A percentile compares a stretch with the other conserved stretches of the same genome.
Evolutionary conservation across 2,888 invertebrate species (phyloP).

Genomic region (Drosophila neonasuta): DNA sequence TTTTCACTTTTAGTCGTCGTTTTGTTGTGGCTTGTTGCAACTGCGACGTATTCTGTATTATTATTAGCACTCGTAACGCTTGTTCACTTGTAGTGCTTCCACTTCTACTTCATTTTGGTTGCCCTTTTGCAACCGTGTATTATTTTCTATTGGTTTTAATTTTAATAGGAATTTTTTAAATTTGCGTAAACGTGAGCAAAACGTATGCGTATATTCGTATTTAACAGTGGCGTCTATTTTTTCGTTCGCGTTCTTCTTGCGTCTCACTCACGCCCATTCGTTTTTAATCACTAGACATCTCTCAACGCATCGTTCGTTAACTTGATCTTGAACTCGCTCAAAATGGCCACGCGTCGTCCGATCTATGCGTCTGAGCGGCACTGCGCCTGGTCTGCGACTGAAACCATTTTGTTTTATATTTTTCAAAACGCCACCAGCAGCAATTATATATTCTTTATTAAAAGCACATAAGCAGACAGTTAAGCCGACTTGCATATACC

Average conservation of each 20-base stretch:
- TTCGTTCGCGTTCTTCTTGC: conserved; percentile 1
- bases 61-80: conserved; percentile 23
- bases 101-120: conserved; percentile 20
- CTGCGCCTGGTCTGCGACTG: conserved; percentile 59
- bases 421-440: conserved; percentile 43
- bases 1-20: conserved; percentile 43
- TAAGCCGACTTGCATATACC: conserved; percentile 28
- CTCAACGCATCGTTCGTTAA: conserved; percentile 62
- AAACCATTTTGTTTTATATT: conserved; percentile 52
- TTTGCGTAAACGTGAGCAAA: conserved; percentile 9
- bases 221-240: conserved; percentile 34
- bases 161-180: conserved; percentile 25
- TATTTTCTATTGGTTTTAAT: conserved; percentile 58
- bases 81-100: conserved; percentile 51
- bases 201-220: conserved; percentile 23
- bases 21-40: conserved; percentile 27
- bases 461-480: conserved; percentile 14
- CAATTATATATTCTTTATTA: conserved; percentile 74
- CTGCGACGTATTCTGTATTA: conserved; percentile 8
- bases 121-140: conserved; percentile 31
- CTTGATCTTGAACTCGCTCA: conserved; percentile 63
- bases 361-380: conserved; percentile 39
- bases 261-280: conserved; percentile 49
- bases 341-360: conserved; percentile 21
- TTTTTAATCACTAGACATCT: conserved; percentile 43